Percentiles rank a stretch among this genome's conserved stretches.
phyloP scores from a whole-genome alignment of 2,797 vertebrate species.

The Xenopus petersii region DNA sequence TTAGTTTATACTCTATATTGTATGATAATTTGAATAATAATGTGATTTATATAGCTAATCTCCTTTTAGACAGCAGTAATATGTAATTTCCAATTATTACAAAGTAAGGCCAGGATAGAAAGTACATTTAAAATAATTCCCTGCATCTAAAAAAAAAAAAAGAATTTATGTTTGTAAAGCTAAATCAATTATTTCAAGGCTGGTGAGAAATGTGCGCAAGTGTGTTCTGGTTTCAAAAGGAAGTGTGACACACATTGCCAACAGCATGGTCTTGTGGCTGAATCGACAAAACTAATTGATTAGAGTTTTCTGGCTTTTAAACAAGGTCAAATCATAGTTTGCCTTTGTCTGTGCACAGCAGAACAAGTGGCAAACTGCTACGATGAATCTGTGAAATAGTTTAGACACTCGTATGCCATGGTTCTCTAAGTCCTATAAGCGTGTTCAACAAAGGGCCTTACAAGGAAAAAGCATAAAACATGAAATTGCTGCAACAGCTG shows the following conservation, averaged over 20 bases:
- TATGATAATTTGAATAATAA: too few relatives aligned
- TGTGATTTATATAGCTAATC: too few relatives aligned
- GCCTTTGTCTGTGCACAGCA: constrained; percentile 18
- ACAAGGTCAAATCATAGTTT: constrained; percentile 32
- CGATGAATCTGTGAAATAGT: constrained; percentile 36
- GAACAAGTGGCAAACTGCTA: constrained; percentile 28
- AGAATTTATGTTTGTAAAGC: not conserved
- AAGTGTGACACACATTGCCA: constrained; percentile 19
- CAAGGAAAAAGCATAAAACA: constrained; percentile 49
- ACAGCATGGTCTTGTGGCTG: constrained; percentile 18
- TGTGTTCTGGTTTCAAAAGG: constrained; percentile 30
- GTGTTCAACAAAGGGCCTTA: constrained; percentile 35
- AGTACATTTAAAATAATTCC: not conserved
- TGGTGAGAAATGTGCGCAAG: not conserved
- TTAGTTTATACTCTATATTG: too few relatives aligned
- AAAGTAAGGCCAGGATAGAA: not conserved
- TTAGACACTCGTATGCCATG: constrained; percentile 10
- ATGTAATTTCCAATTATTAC: too few relatives aligned
- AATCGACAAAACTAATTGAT: constrained; percentile 43
- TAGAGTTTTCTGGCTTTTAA: constrained; percentile 36
- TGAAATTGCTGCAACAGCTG: constrained; percentile 59
- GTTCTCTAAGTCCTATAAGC: constrained; percentile 45
- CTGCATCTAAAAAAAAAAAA: not conserved
- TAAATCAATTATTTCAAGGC: not conserved
- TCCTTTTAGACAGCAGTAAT: too few relatives aligned